These are phyloP conservation scores for Pterois miles DNA, from an alignment of 2,797 vertebrate species.

Conservation along the genomic window DNA sequence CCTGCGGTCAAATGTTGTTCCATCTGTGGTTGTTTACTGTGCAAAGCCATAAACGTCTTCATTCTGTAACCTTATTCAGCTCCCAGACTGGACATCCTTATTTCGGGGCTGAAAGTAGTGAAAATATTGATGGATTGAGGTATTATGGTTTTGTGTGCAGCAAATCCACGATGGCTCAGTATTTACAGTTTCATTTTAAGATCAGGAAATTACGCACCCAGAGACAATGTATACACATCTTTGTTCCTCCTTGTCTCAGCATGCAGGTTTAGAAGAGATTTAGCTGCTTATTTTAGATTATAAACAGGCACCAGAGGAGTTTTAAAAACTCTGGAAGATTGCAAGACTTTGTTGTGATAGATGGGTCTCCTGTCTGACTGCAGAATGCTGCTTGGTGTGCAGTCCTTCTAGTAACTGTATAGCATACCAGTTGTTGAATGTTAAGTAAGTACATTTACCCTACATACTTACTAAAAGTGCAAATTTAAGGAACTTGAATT, in stretches of 20 bases:
- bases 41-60: constrained; percentile 81
- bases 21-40: constrained; percentile 86
- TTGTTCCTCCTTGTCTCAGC: constrained; percentile 1
- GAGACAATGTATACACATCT: constrained; percentile 52
- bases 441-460: background rate
- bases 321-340: background rate
- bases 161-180: constrained; percentile 51
- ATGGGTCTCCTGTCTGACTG: background rate
- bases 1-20: constrained; percentile 84
- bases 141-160: constrained; percentile 73
- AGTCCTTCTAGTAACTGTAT: background rate
- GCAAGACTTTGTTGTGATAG: constrained; percentile 6
- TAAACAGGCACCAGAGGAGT: background rate
- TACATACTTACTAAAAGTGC: background rate
- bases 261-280: constrained; percentile 17
- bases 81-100: constrained; percentile 83
- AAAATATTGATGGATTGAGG: constrained; percentile 84
- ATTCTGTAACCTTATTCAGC: constrained; percentile 82
- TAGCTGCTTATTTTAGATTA: constrained; percentile 10
- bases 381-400: background rate
- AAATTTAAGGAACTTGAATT: background rate
- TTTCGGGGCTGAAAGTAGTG: constrained; percentile 73
- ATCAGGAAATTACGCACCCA: constrained; percentile 35
- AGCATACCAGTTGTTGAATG: background rate
- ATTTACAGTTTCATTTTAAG: constrained; percentile 71